Conservation (phyloP, 2,797 vertebrate species). For the Furcifer pardalis region DNA sequence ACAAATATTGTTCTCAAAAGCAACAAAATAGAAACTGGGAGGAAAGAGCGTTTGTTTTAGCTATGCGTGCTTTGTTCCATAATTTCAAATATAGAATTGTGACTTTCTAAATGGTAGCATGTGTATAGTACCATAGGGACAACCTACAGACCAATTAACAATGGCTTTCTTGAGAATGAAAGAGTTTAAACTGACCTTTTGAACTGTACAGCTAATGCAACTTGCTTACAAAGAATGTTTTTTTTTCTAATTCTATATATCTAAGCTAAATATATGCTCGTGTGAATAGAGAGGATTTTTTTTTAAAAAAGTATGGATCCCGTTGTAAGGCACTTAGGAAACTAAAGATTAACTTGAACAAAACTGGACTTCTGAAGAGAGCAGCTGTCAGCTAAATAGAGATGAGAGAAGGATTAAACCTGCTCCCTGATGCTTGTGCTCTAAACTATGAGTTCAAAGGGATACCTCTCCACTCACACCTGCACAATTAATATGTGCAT, state of each 20-base stretch:
- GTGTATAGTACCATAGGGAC: not conserved
- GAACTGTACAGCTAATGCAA: not conserved
- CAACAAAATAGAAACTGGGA: constrained; percentile 33
- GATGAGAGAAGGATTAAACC: not conserved
- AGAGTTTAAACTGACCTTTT: not conserved
- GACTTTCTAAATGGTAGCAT: constrained; percentile 53
- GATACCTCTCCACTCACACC: too few relatives aligned
- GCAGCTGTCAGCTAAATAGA: not conserved
- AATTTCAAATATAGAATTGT: constrained; percentile 40
- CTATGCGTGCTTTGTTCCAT: constrained; percentile 33
- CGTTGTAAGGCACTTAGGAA: not conserved
- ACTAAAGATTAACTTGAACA: not conserved
- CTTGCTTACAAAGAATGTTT: not conserved
- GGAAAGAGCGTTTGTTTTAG: constrained; percentile 39
- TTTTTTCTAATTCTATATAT: constrained; percentile 37
- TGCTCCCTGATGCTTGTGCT: not conserved
- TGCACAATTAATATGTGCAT: too few relatives aligned
- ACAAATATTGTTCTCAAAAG: constrained; percentile 58
- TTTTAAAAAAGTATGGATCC: too few relatives aligned
- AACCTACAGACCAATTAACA: not conserved
- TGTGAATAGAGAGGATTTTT: not conserved
- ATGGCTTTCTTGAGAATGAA: not conserved
- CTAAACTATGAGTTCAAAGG: not conserved
- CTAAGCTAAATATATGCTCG: constrained; percentile 30
- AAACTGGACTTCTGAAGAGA: not conserved